A percentile compares a stretch with the other conserved stretches of the same genome.
phyloP scores from a whole-genome alignment of 2,113 vertebrate genomes.

The Abramis brama region DNA sequence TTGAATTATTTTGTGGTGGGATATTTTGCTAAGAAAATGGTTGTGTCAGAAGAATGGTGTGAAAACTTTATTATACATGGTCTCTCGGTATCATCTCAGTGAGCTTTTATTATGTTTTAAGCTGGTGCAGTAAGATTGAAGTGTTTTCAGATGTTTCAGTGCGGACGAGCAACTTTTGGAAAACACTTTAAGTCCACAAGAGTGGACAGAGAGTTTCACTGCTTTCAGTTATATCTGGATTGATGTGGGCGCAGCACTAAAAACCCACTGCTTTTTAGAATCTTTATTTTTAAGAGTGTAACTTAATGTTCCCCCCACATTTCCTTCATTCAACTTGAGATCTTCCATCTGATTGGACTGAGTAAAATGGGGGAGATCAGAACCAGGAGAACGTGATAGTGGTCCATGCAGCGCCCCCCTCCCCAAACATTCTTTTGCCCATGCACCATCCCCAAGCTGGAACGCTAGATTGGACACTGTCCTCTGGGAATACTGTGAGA shows the following conservation, averaged over 20 bases:
- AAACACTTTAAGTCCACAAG: too few relatives aligned
- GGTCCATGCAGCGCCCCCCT: neutral
- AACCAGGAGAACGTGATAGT: slow-evolving; percentile 41
- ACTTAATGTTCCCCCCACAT: neutral
- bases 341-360: slow-evolving; percentile 23
- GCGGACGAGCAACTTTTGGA: too few relatives aligned
- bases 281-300: neutral
- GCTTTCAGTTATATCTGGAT: neutral
- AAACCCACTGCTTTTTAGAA: neutral
- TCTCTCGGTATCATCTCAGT: too few relatives aligned
- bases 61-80: too few relatives aligned
- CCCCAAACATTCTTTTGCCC: slow-evolving; percentile 33
- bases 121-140: too few relatives aligned
- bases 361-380: neutral
- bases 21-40: too few relatives aligned
- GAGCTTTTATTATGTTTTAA: too few relatives aligned
- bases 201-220: too few relatives aligned
- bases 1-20: too few relatives aligned
- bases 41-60: too few relatives aligned
- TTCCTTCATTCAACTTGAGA: slow-evolving; percentile 17
- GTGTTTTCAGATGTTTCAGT: too few relatives aligned
- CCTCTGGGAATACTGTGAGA: slow-evolving; percentile 59
- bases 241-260: neutral
- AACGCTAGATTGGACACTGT: slow-evolving; percentile 44
- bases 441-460: slow-evolving; percentile 43